Evolutionary conservation across 2,113 vertebrate species (phyloP).

Genomic region (Aegotheles bennettii): DNA sequence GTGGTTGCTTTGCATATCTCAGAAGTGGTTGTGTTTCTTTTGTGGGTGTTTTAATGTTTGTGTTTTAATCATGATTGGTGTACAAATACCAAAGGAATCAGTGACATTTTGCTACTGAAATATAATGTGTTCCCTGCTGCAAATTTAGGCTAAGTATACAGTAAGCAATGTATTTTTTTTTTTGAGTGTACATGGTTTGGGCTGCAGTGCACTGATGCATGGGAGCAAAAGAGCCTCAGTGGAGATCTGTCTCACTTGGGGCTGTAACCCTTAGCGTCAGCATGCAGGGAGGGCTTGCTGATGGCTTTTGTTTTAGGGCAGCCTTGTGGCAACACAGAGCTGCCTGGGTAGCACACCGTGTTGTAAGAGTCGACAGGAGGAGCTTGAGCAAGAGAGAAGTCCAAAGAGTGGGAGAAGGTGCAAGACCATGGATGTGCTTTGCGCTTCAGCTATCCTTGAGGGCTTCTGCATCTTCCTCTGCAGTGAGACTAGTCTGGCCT

Average conservation of each 20-base stretch:
- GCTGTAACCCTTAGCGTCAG: neutral
- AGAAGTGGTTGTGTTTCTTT: neutral
- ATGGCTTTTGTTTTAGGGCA: neutral
- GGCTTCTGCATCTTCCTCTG: neutral
- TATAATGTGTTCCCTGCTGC: neutral
- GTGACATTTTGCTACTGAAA: neutral
- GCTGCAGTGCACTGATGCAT: neutral
- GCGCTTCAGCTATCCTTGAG: neutral
- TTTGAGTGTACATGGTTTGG: neutral
- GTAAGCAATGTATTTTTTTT: neutral
- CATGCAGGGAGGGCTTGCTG: neutral
- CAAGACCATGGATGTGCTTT: fast-evolving
- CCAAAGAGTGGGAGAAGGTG: neutral
- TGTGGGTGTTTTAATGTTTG: neutral
- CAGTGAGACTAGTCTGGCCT: neutral
- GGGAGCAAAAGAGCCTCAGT: neutral
- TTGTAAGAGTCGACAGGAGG: neutral
- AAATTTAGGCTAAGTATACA: neutral
- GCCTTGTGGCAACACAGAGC: neutral
- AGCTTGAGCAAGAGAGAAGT: neutral
- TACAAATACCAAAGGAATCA: neutral
- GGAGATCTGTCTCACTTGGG: neutral
- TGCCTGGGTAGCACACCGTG: fast-evolving
- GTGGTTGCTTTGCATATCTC: neutral
- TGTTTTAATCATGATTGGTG: neutral